Conservation (phyloP, 2,888 invertebrate genomes). For the Plebejus anna region DNA sequence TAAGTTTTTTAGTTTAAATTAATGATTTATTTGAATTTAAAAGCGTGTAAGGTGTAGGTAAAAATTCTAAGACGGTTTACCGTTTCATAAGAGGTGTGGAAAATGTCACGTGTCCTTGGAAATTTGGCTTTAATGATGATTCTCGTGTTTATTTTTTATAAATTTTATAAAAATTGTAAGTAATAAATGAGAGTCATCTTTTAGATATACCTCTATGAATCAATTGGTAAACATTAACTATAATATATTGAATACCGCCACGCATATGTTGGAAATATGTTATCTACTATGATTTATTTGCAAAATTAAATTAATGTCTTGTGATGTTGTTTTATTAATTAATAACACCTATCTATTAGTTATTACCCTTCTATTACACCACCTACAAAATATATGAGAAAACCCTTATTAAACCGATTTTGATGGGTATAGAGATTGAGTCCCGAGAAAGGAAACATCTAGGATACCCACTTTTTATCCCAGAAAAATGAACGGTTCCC, state of each 20-base stretch:
- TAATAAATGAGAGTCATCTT: conserved; percentile 5
- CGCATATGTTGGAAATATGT: not conserved
- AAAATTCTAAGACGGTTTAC: not conserved
- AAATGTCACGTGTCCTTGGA: not conserved
- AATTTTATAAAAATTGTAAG: not conserved
- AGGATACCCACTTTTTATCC: no score
- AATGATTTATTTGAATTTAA: not conserved
- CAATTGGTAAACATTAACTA: not conserved
- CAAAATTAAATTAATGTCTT: not conserved
- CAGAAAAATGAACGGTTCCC: no score
- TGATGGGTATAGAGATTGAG: no score
- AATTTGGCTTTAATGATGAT: not conserved
- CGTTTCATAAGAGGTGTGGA: not conserved
- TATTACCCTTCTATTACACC: not conserved
- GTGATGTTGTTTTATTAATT: not conserved
- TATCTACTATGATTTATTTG: not conserved
- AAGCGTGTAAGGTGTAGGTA: not conserved
- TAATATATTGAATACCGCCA: not conserved
- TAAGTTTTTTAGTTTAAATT: not conserved
- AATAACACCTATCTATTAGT: not conserved
- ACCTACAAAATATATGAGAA: not conserved
- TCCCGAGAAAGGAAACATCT: no score
- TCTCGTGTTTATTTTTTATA: conserved; percentile 14
- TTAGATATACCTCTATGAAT: not conserved
- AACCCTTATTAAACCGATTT: no score